Evolutionary conservation across 2,888 invertebrate genomes (phyloP), one percentile per base, ranked within the genome.

Genomic region (Eilema griseolum): DNA sequence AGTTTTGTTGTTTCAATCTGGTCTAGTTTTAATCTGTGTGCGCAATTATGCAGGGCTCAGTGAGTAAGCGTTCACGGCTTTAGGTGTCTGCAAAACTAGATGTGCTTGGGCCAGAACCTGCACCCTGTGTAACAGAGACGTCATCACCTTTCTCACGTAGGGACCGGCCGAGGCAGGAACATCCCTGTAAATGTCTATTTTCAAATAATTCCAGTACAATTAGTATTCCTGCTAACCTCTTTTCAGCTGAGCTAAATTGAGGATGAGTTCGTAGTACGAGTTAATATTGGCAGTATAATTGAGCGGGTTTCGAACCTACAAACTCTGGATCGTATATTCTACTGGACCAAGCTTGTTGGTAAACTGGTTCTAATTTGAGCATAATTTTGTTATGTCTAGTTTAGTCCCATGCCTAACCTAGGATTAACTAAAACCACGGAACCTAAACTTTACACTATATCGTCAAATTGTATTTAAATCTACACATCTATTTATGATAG

Each of bases 1-100:
- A 80, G 63, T 63, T 71, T 66, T 66, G 57, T 52, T 52, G 52
- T n/a, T 10, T 52, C 24, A 31, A 41, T 5, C 11, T 20, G 10
- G 23, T 26, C 3, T 63, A 41, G n/a, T 52, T 52, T n/a, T 52
- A 52, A n/a, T 52, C 20, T 52, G 20, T n/a, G 52, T 8, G 20
- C 46, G 46, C 2, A 46, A 46, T 20, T 10, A 20, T 52, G 52
- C 10, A 52, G n/a, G n/a, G 52, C 52, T 8, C 10, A 3, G 8
- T 52, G 16, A 52, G 52, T 20, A n/a, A n/a, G 52, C 20, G 8
- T 1, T 46, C 8, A 46, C 20, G 46, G 14, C 20, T 46, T 20
- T 46, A 16, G 46, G 5, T 16, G 7, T 1, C 3, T 46, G 3
- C 46, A 46, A 46, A 41, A 41, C 41, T 2, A 41, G 41, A 16